A percentile compares a stretch with the other conserved stretches of the same genome.
phyloP scores from a whole-genome alignment of 2,113 vertebrate species.

The Lethenteron camtschaticum region DNA sequence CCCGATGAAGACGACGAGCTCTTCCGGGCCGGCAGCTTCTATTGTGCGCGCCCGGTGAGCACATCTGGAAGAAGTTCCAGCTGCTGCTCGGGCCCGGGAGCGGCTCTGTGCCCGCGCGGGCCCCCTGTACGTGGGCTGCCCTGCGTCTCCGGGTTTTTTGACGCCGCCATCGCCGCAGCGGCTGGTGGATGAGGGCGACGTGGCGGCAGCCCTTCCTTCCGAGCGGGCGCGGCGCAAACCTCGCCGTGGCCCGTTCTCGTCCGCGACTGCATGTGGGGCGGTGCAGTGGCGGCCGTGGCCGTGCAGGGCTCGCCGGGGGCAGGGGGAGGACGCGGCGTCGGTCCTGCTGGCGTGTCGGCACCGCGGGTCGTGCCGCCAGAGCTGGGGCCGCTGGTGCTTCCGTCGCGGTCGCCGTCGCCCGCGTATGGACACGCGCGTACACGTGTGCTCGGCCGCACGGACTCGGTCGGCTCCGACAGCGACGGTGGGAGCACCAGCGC shows the following conservation, averaged over 20 bases:
- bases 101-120: conserved; percentile 65
- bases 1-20: conserved; percentile 67
- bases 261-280: conserved; percentile 98
- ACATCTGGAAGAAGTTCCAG: conserved; percentile 99
- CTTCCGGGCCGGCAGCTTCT: conserved; percentile 35
- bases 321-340: too few species aligned
- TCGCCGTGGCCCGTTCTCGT: conserved; percentile 43
- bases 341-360: too few species aligned
- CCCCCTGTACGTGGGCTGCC: conserved; percentile 9
- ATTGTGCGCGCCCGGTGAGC: conserved; percentile 80
- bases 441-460: too few species aligned
- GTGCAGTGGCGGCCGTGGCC: conserved; percentile 11
- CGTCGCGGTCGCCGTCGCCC: too few species aligned
- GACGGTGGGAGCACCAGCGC: too few species aligned
- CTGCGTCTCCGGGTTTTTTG: conserved; percentile 27
- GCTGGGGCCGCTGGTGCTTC: too few species aligned
- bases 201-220: conserved; percentile 8
- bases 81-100: conserved; percentile 57
- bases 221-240: too few species aligned
- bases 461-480: too few species aligned
- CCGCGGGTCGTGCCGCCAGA: too few species aligned
- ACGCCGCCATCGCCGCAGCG: conserved; percentile 74
- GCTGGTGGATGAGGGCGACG: conserved; percentile 37
- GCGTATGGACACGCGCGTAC: too few species aligned
- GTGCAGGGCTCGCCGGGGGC: too few species aligned